Evolutionary conservation across 2,797 vertebrate species (phyloP), one percentile per base, ranked within the genome.

Genomic region (Sylvia borin): DNA sequence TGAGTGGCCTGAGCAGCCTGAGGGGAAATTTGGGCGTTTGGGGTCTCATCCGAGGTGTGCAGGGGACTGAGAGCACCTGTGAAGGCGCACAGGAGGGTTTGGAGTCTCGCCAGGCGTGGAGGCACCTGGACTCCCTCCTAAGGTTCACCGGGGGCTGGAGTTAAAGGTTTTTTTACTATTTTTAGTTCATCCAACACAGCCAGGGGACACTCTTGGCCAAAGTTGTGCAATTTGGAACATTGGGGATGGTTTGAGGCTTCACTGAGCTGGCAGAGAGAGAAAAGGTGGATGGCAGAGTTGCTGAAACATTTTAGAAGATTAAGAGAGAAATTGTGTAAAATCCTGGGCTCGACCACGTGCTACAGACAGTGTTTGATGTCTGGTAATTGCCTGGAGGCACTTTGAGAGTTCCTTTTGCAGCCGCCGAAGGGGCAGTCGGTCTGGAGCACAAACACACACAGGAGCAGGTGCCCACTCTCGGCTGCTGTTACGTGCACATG

Each of bases 101-200:
- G 42, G 61, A 16, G 40, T 7, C 74, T 14, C 32, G 2, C 13
- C 31, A 9, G n/a, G 40, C 4, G 2, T 5, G 62, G 40, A 55
- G 48, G 16, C 1, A 2, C 7, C 40, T 20, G 61, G 16, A 2
- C 10, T 42, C 31, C 16, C 34, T 42, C 2, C 0, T 3, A 6
- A 11, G 51, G 34, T 0, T 0, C 2, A 2, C 29, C 2, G 11
- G 34, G 16, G 14, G 11, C 22, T 31, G 51, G 6, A 43, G 11
- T 12, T 18, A 18, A 36, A 34, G 14, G 9, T 9, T 3, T 36
- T 57, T 5, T 5, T 16, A 17, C 26, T 31, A 2, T 21, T 74
- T 84, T 50, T 43, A 14, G 25, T 29, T 3, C 7, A 1, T 42
- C 51, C 51, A 26, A 5, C 43, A 20, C 31, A 57, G 36, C 60